Evolutionary conservation across 2,113 vertebrate genomes (phyloP), one percentile per base, ranked within the genome.

Genomic region (Pachyramphus minor): DNA sequence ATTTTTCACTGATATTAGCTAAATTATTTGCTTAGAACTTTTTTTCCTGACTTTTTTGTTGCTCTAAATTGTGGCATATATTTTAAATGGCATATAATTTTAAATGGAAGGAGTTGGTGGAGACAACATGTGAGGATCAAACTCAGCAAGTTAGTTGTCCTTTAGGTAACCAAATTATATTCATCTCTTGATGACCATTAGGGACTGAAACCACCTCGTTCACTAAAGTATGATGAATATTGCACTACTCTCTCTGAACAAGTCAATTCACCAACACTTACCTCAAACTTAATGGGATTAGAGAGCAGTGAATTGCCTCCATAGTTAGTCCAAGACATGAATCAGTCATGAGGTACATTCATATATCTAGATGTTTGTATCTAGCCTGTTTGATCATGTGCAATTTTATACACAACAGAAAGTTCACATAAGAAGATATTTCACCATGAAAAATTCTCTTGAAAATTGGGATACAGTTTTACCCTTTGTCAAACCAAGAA

Each of bases 101-200:
- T 31, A 90, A 56, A 41, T 28, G 9, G 24, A 44, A 85, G 31
- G 8, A 44, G 31, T 31, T 74, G 8, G 3, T 64, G 77, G 28
- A 80, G 56, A 73, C 62, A 80, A 64, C 6, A 28, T 28, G 3
- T 2, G 1, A 18, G 7, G 10, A 13, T 37, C 22, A 73, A 83
- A 53, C 3, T 50, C 28, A 14, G 4, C 30, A 92, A 28, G 22
- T 39, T 22, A 25, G 13, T 30, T 58, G 28, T 42, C 35, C 18
- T 93, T 56, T 11, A 73, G 30, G 10, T 41, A 41, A 41, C 12
- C 39, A 41, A 75, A 53, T 33, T 41, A 9, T 31, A 60, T 28
- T 77, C 0, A 39, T 55, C 6, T 58, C 35, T 77, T 35, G 12
- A 60, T 28, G 20, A n/a, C 37, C 8, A 0, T 22, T 35, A 68